Base-by-base conservation (phyloP, 2,113 vertebrate genomes). In the Morone chrysops region DNA sequence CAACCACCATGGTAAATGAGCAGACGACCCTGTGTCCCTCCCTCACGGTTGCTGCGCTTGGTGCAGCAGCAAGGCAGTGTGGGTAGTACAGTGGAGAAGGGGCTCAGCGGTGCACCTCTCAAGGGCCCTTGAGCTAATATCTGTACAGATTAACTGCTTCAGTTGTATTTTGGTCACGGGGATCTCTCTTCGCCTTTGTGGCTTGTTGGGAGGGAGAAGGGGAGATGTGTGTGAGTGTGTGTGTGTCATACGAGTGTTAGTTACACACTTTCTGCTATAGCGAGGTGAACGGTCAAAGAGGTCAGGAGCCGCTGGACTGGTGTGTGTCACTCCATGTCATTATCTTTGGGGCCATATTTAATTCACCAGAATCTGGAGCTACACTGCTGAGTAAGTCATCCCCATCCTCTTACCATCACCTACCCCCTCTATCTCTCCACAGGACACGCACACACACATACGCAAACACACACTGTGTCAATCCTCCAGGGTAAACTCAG, bases 91-190 rank as follows among this genome's bases (percentile, higher is more conserved):
- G 91, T 77, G 85, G 84, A 86, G 86, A 82, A 85, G 84, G 87
- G 89, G 91, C 86, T 92, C 90, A 78, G 81, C 75, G 54, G 78
- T 86, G 81, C 77, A 89, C 90, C 91, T 91, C 94, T 94, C 82
- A 81, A 92, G 93, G 88, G 92, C 90, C 92, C 95, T 94, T 92
- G 87, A 94, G 95, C 94, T 92, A 90, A 94, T 95, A 95, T 94
- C 92, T 90, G 86, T 86, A 90, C 93, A 95, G 94, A 95, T 95
- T 95, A 96, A 94, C 95, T 94, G 94, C 92, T 94, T 93, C 93
- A 94, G 93, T 94, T 94, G 94, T 95, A 92, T 94, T 92, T 95
- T 94, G 89, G 89, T 94, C 93, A 94, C 88, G 83, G 94, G 94
- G 90, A 94, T 93, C 92, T 92, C 90, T 90, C 83, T 83, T 91